Conservation (phyloP, 2,113 vertebrate species). For the Puntigrus tetrazona region DNA sequence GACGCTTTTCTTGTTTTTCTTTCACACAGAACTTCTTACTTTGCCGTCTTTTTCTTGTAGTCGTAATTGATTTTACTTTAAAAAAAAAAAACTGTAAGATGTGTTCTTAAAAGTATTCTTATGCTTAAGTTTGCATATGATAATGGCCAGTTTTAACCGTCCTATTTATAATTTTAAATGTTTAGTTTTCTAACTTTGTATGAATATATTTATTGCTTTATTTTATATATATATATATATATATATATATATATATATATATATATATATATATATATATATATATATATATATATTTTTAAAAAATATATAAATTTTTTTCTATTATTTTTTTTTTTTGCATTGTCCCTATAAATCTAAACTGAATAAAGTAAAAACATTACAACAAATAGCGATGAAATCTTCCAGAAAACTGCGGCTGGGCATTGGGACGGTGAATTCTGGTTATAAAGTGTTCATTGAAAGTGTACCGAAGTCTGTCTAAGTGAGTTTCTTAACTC, state of each 20-base stretch:
- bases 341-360: background rate
- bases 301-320: background rate
- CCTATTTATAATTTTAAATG: background rate
- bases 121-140: background rate
- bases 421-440: slow-evolving; percentile 62
- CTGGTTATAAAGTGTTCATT: slow-evolving; percentile 57
- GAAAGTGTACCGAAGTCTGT: slow-evolving; percentile 67
- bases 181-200: too few species aligned
- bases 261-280: too few species aligned
- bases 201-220: too few species aligned
- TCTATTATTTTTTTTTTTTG: too few species aligned
- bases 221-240: too few species aligned
- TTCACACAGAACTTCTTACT: background rate
- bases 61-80: background rate
- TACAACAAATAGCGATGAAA: background rate
- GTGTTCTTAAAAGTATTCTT: background rate
- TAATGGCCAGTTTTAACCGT: background rate
- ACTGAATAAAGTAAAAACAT: background rate
- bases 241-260: too few species aligned
- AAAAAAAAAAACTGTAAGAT: background rate
- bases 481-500: slow-evolving; percentile 79
- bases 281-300: background rate
- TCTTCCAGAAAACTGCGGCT: slow-evolving; percentile 31
- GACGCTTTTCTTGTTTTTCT: background rate
- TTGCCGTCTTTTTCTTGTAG: background rate